Evolutionary conservation across 2,113 vertebrate genomes (phyloP).

Genomic region (Dendropsophus ebraccatus): DNA sequence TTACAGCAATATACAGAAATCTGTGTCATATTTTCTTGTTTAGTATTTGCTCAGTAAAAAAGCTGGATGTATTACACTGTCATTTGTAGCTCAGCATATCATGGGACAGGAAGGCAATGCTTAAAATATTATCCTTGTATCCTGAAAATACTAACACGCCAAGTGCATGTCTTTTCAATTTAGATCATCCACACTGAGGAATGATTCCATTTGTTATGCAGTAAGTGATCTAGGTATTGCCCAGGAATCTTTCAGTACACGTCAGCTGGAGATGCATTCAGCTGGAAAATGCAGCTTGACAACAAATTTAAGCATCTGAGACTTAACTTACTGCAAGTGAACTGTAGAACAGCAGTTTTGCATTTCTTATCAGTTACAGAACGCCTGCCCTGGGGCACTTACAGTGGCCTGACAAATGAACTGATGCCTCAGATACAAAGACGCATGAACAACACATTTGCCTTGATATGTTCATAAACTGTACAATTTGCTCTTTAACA

Average conservation of each 20-base stretch:
- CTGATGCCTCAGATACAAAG: background rate
- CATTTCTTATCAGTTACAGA: conserved; percentile 13
- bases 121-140: background rate
- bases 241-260: background rate
- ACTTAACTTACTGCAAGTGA: background rate
- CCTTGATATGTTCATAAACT: background rate
- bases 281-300: conserved; percentile 31
- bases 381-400: background rate
- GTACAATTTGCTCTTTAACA: background rate
- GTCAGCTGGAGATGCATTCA: conserved; percentile 33
- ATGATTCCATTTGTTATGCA: conserved; percentile 24
- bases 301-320: conserved; percentile 25
- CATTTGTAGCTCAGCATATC: background rate
- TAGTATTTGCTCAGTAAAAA: background rate
- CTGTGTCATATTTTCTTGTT: background rate
- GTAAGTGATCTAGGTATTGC: conserved; percentile 36
- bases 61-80: background rate
- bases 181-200: conserved; percentile 30
- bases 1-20: background rate
- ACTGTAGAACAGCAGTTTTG: conserved; percentile 8
- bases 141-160: conserved; percentile 8
- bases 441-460: background rate
- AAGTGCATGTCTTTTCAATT: conserved; percentile 30
- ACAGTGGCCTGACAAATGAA: conserved; percentile 1
- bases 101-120: background rate